Evolutionary conservation across 2,113 vertebrate genomes (phyloP), one percentile per base, ranked within the genome.

Genomic region (Syngnathus floridae): DNA sequence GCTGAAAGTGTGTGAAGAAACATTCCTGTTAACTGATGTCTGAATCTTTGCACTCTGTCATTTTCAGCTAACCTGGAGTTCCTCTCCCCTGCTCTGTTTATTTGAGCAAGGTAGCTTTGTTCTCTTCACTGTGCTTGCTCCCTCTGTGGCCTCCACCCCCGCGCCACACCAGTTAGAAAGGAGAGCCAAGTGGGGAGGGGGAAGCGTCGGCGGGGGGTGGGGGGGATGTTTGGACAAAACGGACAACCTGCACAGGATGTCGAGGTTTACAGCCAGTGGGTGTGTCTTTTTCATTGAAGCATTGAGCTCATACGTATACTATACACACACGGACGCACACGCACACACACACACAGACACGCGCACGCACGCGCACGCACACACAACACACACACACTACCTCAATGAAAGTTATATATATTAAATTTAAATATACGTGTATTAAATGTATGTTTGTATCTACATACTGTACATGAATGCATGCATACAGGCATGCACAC

Each of bases 181-280:
- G 77, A 82, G 82, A 75, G 73, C 55, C 54, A 72, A 37, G 61
- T 16, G 62, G 72, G 66, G 65, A 40, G 63, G 45, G 72, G 72
- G 63, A 62, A 70, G 26, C 58, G 2, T 69, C 35, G 21, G 41
- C 35, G 21, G 62, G 37, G 63, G n/a, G n/a, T n/a, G 49, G 9
- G 64, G 63, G 69, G 75, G 71, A 69, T 90, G 87, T 88, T 89
- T 88, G 86, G 86, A 91, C 87, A 89, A 89, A 88, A 76, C 14
- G 80, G 87, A 89, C 85, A 85, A 81, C 82, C 82, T 68, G 82
- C 85, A 86, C 89, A 91, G 89, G 88, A 92, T 91, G 88, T 88
- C 75, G 83, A 90, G 89, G 85, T 90, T 86, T 88, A 67, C 85
- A 83, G 84, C 82, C 87, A 82, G 84, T 89, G 88, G 89, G 88